Evolutionary conservation across 2,888 invertebrate species (phyloP), one percentile per base, ranked within the genome.

Genomic region (Caenorhabditis zanzibari): DNA sequence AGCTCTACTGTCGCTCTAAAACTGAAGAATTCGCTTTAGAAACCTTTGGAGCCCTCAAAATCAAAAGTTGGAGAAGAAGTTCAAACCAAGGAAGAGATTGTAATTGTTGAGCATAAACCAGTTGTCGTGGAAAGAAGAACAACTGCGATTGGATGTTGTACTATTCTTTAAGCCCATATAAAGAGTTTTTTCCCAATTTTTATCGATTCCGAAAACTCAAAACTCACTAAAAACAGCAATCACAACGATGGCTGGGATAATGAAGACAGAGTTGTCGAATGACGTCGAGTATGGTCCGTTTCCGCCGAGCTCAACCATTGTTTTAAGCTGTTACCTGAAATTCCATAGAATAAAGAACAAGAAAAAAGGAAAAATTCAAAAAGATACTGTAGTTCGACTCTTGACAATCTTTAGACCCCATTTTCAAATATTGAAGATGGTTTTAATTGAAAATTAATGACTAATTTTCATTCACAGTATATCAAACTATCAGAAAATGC

Each of bases 211-310:
- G 3, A 58, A 35, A 26, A 10, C 14, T 35, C n/a, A 19, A 28
- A 71, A 82, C 77, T 72, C 5, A 96, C 96, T 95, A 93, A 96
- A 95, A 92, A 96, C 94, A 88, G 95, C 94, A 88, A 95, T 93
- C 89, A 96, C 95, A 88, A 96, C 94, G 88, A 96, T 95, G 69
- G 95, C 96, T 88, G 96, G 96, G 90, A 96, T 92, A 90, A 96
- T 95, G 93, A 96, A 96, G 88, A 96, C 96, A 56, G 95, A 94
- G 93, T 96, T 96, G 86, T 96, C 96, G 93, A 96, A 96, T 88
- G 87, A 86, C 47, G 87, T 87, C 10, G 84, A 82, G 79, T 77
- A 88, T 35, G 88, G 88, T 54, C 84, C 81, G 52, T 87, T 87
- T 63, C 85, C 82, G 22, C 88, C 88, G 64, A 89, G 82, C 72